These are phyloP conservation scores for Hyppa rectilinea DNA, from an alignment of 2,888 invertebrate species.

Conservation along the genomic window DNA sequence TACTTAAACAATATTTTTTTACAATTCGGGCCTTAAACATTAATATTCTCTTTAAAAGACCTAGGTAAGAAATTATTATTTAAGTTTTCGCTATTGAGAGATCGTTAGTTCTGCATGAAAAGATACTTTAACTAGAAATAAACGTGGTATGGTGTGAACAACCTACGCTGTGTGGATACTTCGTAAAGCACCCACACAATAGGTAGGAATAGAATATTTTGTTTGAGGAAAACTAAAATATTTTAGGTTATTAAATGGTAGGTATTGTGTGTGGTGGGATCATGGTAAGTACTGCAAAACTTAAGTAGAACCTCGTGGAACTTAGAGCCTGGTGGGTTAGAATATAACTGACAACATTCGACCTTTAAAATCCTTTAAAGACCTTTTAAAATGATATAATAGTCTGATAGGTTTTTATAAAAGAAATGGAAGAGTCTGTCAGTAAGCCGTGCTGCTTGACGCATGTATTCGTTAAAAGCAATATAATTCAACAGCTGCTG, in stretches of 20 bases:
- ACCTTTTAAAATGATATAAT: too few species aligned
- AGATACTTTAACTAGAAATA: background rate
- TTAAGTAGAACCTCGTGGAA: too few species aligned
- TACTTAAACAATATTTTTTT: background rate
- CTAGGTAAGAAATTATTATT: background rate
- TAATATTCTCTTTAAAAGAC: background rate
- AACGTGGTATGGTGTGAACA: background rate
- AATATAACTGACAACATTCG: too few species aligned
- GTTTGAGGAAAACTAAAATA: background rate
- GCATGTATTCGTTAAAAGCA: too few species aligned
- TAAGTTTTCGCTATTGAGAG: background rate
- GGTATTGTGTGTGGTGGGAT: too few species aligned
- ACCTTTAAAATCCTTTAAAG: too few species aligned
- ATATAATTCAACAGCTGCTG: too few species aligned
- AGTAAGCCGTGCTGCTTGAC: too few species aligned
- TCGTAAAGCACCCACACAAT: background rate
- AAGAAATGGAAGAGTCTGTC: too few species aligned
- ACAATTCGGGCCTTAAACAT: background rate
- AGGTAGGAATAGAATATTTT: background rate
- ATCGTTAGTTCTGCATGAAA: background rate
- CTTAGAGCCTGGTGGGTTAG: too few species aligned
- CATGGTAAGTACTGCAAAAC: background rate
- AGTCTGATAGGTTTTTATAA: too few species aligned
- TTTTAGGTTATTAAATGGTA: background rate
- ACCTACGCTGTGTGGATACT: too few species aligned